Conservation (phyloP, 2,113 vertebrate genomes). For the Pan troglodytes region DNA sequence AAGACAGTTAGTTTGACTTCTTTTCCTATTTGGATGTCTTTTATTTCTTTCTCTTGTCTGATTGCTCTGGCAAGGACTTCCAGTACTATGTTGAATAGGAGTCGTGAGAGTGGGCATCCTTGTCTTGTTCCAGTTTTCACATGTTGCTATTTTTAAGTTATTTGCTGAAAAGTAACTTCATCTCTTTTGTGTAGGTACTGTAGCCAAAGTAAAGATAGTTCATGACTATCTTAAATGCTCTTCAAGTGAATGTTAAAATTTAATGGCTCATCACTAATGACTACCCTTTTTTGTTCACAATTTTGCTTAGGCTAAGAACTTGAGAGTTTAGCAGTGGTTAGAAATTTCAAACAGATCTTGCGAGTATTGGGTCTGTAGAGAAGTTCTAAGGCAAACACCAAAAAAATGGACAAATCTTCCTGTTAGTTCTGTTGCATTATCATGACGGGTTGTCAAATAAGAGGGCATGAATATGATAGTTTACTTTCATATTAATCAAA, state of each 20-base stretch:
- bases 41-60: too few species aligned
- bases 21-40: too few species aligned
- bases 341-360: slow-evolving; percentile 4
- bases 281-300: background rate
- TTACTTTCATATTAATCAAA: slow-evolving; percentile 52
- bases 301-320: background rate
- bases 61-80: too few species aligned
- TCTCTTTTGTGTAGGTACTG: background rate
- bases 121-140: too few species aligned
- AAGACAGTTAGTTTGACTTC: too few species aligned
- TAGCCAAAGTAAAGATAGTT: background rate
- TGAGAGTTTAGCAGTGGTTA: background rate
- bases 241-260: background rate
- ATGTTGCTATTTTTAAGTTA: background rate
- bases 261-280: background rate
- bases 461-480: background rate
- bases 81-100: too few species aligned
- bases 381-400: background rate
- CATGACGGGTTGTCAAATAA: slow-evolving; percentile 33
- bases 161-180: background rate
- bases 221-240: background rate
- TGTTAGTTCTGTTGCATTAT: slow-evolving; percentile 11
- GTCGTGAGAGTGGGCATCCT: too few species aligned
- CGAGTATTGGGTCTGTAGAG: background rate
- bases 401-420: background rate